A percentile compares a stretch with the other conserved stretches of the same genome.
Evolutionary conservation across 2,888 invertebrate species (phyloP).

Genomic region (Caenorhabditis wallacei): DNA sequence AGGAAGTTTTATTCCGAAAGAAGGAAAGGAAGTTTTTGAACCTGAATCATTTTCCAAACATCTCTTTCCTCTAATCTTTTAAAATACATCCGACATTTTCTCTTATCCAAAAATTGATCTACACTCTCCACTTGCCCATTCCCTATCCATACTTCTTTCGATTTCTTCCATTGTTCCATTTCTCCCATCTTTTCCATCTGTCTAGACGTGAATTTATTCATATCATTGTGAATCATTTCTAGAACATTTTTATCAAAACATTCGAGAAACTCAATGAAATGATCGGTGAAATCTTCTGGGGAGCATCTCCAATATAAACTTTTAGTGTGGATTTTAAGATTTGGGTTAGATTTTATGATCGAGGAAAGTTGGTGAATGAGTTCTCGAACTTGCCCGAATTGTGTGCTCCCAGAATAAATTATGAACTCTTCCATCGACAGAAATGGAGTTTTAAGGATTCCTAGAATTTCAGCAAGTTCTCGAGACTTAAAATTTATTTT

Average conservation of each 20-base stretch:
- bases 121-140: neutral
- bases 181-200: slow-evolving; percentile 1
- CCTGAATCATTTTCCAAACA: slow-evolving; percentile 35
- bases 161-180: neutral
- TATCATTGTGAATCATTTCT: slow-evolving; percentile 31
- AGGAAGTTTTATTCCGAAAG: neutral
- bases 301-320: slow-evolving; percentile 9
- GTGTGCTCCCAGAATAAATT: neutral
- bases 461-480: neutral
- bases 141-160: neutral
- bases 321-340: slow-evolving; percentile 5
- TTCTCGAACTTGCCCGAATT: neutral
- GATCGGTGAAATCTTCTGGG: neutral
- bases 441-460: neutral
- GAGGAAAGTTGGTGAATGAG: neutral
- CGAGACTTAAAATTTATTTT: neutral
- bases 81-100: slow-evolving; percentile 4
- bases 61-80: neutral
- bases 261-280: neutral
- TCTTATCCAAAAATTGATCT: neutral
- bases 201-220: neutral
- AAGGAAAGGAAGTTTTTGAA: too few species aligned
- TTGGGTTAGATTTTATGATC: neutral
- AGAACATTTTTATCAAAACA: slow-evolving; percentile 1
- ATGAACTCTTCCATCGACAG: neutral